A percentile compares a stretch with the other conserved stretches of the same genome.
phyloP scores from a whole-genome alignment of 2,113 vertebrate species.

The Hemiprocne comata region DNA sequence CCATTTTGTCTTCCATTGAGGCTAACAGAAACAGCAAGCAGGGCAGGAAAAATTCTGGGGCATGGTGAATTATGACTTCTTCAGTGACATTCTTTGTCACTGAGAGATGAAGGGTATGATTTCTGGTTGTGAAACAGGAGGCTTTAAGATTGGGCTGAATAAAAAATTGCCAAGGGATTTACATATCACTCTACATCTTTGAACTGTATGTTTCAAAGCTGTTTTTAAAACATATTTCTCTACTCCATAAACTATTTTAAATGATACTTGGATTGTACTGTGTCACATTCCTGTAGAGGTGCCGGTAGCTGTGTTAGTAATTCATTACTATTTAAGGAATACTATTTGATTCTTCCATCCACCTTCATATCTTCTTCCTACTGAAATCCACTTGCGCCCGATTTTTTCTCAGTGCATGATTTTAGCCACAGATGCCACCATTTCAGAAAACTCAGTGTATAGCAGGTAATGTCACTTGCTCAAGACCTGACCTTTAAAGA shows the following conservation, averaged over 20 bases:
- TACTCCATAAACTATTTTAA: not conserved
- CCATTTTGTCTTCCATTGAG: not conserved
- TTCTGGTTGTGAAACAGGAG: not conserved
- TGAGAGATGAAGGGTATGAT: not conserved
- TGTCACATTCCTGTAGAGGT: slow-evolving; percentile 34
- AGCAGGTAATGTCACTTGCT: not conserved
- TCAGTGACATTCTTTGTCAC: not conserved
- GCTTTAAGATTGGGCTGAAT: not conserved
- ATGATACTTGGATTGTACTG: not conserved
- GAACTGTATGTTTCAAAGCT: not conserved
- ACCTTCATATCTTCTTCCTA: not conserved
- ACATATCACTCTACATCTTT: not conserved
- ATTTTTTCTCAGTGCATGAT: not conserved
- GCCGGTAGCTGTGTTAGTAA: not conserved
- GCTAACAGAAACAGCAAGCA: not conserved
- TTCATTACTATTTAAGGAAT: not conserved
- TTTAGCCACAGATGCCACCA: not conserved
- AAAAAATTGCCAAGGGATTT: not conserved
- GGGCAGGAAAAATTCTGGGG: not conserved
- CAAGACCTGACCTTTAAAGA: not conserved
- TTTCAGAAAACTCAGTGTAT: not conserved
- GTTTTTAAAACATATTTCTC: not conserved
- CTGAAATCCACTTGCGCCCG: not conserved
- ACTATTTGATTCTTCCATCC: not conserved
- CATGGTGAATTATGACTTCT: not conserved